Base-by-base conservation (phyloP, 2,888 invertebrate genomes). In the Neria commutata region DNA sequence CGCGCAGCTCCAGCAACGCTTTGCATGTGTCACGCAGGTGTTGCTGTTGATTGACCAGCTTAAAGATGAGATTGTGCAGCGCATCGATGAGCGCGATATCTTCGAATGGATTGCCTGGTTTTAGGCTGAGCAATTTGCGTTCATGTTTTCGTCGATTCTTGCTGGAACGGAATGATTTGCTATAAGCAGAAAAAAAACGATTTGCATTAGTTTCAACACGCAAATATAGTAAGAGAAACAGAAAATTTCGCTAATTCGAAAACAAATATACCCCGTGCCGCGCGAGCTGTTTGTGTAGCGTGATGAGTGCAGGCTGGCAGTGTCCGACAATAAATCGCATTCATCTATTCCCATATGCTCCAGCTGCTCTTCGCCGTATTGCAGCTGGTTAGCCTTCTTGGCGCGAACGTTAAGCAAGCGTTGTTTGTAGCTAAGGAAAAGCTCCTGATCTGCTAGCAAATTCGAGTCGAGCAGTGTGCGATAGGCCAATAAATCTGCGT, bases 21-120 rank as follows among this genome's bases (percentile, higher is more conserved):
- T 84, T 83, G 66, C 84, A 84, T 45, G 86, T 74, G 71, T 87
- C 85, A 70, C 80, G 84, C 6, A 86, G 84, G 64, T 84, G 84
- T 68, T 84, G 80, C 74, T 87, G 86, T 68, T 88, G 79, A 24
- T 84, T 83, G 70, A 85, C 86, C 1, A 87, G 83, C 54, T 85
- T 84, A 16, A 81, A 83, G 48, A 91, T 85, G 24, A 89, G 83
- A 61, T 85, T 85, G 72, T 92, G 86, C 23, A 93, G 80, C 3
- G 88, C 87, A 83, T 89, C 86, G 54, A 92, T 85, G 58, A 93
- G 78, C 1, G 94, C 95, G 24, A 92, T 86, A 76, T 96, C 95
- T 84, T 98, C 97, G 80, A 89, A 92, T 51, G 87, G 87, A 67
- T 93, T 93, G 16, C 97, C 97, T 80, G 93, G 91, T 77, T 94